Evolutionary conservation across 2,113 vertebrate species (phyloP), one percentile per base, ranked within the genome.

Genomic region (Electrona antarctica): DNA sequence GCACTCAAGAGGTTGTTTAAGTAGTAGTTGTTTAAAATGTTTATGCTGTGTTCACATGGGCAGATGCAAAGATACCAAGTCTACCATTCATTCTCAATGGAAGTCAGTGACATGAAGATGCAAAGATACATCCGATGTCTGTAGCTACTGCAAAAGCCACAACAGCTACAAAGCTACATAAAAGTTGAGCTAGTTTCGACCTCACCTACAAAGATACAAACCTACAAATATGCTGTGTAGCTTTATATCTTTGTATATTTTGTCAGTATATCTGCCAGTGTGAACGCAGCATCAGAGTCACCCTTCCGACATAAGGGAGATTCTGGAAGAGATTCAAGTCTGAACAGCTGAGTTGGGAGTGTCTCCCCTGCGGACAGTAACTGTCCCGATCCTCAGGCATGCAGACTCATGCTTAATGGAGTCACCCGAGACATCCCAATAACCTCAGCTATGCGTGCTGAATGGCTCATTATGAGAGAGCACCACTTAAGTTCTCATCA

Each of bases 251-350:
- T 21, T 21, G 21, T 21, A 21, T 21, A 21, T 21, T 21, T 21
- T 21, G 21, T 21, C 21, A 21, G 21, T 21, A 21, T 21, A 21
- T 21, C 21, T 21, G 21, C 21, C 21, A 21, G 21, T 21, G 21
- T 21, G 21, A 21, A 21, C 21, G 21, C 21, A 21, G 21, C 21
- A 21, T 21, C 21, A 62, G 41, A 76, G 49, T 1, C 77, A 64
- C 10, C 11, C 14, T 21, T 21, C 9, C 69, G 55, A 79, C 52
- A 49, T 21, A 74, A 7, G 8, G 21, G 65, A 61, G 58, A 12
- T 64, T 59, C 49, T 72, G 58, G 67, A 72, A 49, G 10, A 78
- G 60, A 63, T 56, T 71, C 60, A 84, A 77, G 69, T 74, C 69
- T 52, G 14, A 69, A 59, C 57, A 29, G 56, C 41, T 55, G 60